These are phyloP conservation scores for Pteromalus puparum DNA, from an alignment of 1,140 invertebrate genomes.

Conservation along the genomic window DNA sequence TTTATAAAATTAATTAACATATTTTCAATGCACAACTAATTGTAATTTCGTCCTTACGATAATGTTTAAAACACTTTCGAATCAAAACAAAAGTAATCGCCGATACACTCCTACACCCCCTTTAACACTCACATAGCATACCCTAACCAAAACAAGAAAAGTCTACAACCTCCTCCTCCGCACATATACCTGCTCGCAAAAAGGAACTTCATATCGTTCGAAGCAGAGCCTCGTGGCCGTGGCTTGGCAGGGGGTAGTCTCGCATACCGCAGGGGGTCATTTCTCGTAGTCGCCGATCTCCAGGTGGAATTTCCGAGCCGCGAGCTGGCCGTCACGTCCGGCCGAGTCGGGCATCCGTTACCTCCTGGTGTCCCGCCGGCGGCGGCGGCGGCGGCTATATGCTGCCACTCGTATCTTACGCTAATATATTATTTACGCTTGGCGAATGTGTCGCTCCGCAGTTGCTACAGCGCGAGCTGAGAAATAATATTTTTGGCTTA, in stretches of 20 bases:
- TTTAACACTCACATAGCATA: no score
- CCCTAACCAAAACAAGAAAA: no score
- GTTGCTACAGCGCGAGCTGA: neutral
- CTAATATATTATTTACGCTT: slow-evolving; percentile 74
- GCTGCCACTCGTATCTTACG: slow-evolving; percentile 70
- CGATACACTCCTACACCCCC: no score
- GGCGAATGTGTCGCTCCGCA: neutral
- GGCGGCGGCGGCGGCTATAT: slow-evolving; percentile 53
- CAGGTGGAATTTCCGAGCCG: slow-evolving; percentile 73
- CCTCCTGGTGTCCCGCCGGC: slow-evolving; percentile 71
- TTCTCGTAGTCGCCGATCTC: slow-evolving; percentile 66
- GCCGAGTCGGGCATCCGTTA: slow-evolving; percentile 72
- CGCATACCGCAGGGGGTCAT: slow-evolving; percentile 65
- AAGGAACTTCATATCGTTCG: neutral
- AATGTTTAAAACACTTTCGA: no score
- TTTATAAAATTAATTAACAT: no score
- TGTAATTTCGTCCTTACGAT: no score
- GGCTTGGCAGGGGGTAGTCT: slow-evolving; percentile 73
- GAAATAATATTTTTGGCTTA: slow-evolving; percentile 22
- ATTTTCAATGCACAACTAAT: no score
- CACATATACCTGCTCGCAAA: no score
- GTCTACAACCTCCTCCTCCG: neutral
- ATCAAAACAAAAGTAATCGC: no score
- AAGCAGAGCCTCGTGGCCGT: slow-evolving; percentile 37
- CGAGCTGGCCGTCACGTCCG: slow-evolving; percentile 73